These are phyloP conservation scores for Hydrocynus forskahlii DNA, from an alignment of 2,797 vertebrate genomes.

Conservation along the genomic window DNA sequence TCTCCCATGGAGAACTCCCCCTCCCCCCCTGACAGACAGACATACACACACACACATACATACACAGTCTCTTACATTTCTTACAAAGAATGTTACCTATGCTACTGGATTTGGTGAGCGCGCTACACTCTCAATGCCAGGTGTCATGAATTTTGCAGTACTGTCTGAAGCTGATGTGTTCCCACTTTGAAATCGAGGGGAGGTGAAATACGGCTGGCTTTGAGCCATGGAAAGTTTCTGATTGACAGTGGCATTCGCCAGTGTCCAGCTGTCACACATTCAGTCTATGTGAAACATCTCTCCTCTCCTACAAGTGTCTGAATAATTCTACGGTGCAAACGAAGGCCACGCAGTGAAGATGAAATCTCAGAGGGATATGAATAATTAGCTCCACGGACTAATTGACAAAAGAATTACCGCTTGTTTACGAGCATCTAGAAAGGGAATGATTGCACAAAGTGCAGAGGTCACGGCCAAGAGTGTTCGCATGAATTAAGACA, in stretches of 20 bases:
- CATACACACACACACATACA: constrained; percentile 14
- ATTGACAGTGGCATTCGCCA: constrained; percentile 10
- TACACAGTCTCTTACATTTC: background rate
- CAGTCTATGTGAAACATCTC: constrained; percentile 11
- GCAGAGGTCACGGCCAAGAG: background rate
- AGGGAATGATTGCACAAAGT: constrained; percentile 13
- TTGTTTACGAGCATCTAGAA: constrained; percentile 35
- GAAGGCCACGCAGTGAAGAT: background rate
- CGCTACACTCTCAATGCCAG: background rate
- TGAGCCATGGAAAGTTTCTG: constrained; percentile 29
- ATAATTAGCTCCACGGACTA: constrained; percentile 25
- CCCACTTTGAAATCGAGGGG: constrained; percentile 21
- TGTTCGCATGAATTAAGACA: constrained; percentile 1
- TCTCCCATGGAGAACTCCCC: background rate
- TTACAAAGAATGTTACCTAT: background rate
- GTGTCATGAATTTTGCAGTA: constrained; percentile 27
- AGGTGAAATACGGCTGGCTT: constrained; percentile 27
- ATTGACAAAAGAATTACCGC: constrained; percentile 25
- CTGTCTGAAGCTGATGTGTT: background rate
- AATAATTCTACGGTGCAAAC: constrained; percentile 9
- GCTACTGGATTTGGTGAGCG: background rate
- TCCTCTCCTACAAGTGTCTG: constrained; percentile 12
- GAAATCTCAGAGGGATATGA: constrained; percentile 4
- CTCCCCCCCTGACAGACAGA: no score
- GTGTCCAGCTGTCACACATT: constrained; percentile 30